Conservation (phyloP, 2,113 vertebrate genomes). For the Diadophis punctatus region DNA sequence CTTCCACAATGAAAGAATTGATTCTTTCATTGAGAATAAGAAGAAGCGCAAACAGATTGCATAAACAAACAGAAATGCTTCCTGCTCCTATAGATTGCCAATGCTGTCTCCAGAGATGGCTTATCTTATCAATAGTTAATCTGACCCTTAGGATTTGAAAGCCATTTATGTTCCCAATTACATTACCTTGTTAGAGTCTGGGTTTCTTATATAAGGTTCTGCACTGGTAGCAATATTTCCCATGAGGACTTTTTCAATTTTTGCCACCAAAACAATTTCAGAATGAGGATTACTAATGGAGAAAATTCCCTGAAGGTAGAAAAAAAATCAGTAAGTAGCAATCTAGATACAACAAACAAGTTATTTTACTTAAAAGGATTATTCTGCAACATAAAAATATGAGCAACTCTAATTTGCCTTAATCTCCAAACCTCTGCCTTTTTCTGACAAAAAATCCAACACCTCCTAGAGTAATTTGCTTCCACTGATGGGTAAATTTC, state of each 20-base stretch:
- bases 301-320: slow-evolving; percentile 83
- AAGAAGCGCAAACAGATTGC: not conserved
- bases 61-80: not conserved
- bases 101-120: not conserved
- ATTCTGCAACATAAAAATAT: not conserved
- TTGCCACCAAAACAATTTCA: slow-evolving; percentile 92
- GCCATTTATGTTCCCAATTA: not conserved
- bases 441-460: not conserved
- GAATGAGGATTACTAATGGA: slow-evolving; percentile 91
- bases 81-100: not conserved
- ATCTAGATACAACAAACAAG: not conserved
- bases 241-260: slow-evolving; percentile 93
- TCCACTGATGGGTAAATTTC: not conserved
- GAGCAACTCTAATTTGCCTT: not conserved
- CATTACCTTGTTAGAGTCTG: slow-evolving; percentile 92
- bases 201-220: slow-evolving; percentile 95
- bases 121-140: not conserved
- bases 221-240: slow-evolving; percentile 89
- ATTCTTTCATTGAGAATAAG: not conserved
- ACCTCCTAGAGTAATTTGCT: not conserved
- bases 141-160: not conserved
- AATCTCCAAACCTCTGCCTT: not conserved
- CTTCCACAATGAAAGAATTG: not conserved
- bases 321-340: slow-evolving; percentile 19
- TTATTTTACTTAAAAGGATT: not conserved